Evolutionary conservation across 2,113 vertebrate genomes (phyloP).

Genomic region (Lamprotornis superbus): DNA sequence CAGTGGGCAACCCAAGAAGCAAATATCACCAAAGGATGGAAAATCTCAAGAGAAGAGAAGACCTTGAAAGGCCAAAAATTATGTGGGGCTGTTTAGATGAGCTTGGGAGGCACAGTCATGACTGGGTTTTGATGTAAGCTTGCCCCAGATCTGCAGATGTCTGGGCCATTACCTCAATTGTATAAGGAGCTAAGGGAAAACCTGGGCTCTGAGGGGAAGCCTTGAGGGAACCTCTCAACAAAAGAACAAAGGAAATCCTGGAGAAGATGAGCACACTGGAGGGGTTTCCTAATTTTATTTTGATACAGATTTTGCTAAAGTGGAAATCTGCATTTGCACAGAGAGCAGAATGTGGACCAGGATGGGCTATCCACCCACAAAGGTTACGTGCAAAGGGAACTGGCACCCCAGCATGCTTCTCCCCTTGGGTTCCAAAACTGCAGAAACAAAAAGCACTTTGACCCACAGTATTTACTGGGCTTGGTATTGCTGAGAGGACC

Average conservation of each 20-base stretch:
- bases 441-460: not conserved
- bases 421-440: not conserved
- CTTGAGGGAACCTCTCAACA: not conserved
- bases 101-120: not conserved
- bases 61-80: not conserved
- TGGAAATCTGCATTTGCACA: not conserved
- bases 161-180: not conserved
- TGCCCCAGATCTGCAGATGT: not conserved
- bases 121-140: not conserved
- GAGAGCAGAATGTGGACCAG: not conserved
- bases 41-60: not conserved
- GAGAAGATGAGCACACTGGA: not conserved
- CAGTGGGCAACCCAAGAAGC: accelerated
- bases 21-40: not conserved
- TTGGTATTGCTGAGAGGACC: not conserved
- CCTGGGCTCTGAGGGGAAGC: not conserved
- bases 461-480: not conserved
- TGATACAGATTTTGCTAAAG: not conserved
- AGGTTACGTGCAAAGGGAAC: not conserved
- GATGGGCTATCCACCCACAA: too few species aligned
- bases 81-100: not conserved
- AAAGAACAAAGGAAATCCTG: not conserved
- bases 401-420: accelerated
- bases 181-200: not conserved
- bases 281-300: not conserved